Conservation (phyloP, 1,140 invertebrate species). For the Amyelois transitella region DNA sequence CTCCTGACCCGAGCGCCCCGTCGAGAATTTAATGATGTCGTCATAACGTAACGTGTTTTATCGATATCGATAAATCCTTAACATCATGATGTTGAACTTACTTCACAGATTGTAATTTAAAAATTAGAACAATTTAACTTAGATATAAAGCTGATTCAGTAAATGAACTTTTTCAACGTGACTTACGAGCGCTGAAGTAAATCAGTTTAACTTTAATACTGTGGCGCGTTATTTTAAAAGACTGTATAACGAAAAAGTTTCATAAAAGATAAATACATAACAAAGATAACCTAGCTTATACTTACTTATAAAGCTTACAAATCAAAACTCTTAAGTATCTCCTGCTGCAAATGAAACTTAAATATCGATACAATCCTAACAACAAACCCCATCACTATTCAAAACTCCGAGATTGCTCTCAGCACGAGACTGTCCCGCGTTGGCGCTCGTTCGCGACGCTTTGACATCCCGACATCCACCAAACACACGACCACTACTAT, state of each 20-base stretch:
- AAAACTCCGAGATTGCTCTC: constrained; percentile 68
- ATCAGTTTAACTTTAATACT: too few species aligned
- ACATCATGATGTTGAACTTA: neutral
- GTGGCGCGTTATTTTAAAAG: too few species aligned
- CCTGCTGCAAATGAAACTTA: too few species aligned
- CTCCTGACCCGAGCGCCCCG: constrained; percentile 67
- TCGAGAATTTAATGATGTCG: constrained; percentile 57
- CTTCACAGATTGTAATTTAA: neutral
- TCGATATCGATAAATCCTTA: constrained; percentile 47
- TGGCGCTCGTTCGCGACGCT: constrained; percentile 70
- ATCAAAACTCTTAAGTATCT: too few species aligned
- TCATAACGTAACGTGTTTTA: constrained; percentile 21
- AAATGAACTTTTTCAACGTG: too few species aligned
- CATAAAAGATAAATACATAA: too few species aligned
- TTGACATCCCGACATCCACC: constrained; percentile 65
- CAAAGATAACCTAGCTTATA: too few species aligned
- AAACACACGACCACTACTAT: constrained; percentile 22
- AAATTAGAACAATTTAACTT: too few species aligned
- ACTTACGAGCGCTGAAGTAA: too few species aligned
- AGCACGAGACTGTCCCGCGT: constrained; percentile 71
- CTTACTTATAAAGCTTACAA: too few species aligned
- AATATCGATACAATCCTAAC: constrained; percentile 36
- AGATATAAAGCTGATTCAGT: too few species aligned
- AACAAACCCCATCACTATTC: constrained; percentile 31
- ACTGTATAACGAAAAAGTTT: too few species aligned